These are phyloP conservation scores for Parauchenoglanis ngamensis DNA, from an alignment of 2,797 vertebrate genomes.

Conservation along the genomic window DNA sequence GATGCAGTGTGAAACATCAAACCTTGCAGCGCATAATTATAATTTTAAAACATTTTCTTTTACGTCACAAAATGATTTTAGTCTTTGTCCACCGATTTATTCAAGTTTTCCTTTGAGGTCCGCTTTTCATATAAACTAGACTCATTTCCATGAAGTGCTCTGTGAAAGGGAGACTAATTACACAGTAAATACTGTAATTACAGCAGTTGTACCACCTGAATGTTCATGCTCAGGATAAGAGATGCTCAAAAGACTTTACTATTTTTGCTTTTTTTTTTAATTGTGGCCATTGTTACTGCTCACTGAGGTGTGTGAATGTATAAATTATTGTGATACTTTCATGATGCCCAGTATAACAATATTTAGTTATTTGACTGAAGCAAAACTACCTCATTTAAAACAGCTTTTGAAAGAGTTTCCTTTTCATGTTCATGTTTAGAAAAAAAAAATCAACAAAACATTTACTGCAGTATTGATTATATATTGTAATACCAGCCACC, in stretches of 20 bases:
- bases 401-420: not conserved
- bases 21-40: not conserved
- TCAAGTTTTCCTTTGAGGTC: not conserved
- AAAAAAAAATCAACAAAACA: not conserved
- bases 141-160: not conserved
- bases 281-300: not conserved
- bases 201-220: not conserved
- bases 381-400: not conserved
- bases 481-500: not conserved
- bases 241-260: not conserved
- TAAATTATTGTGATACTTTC: not conserved
- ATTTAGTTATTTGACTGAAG: not conserved
- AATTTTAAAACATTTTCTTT: not conserved
- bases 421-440: not conserved
- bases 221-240: not conserved
- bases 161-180: not conserved
- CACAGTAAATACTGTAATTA: not conserved
- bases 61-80: not conserved
- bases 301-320: not conserved
- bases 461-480: not conserved
- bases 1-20: not conserved
- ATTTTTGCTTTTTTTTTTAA: not conserved
- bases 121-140: not conserved
- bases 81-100: not conserved
- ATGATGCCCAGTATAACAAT: not conserved